Evolutionary conservation across 2,888 invertebrate genomes (phyloP).

Genomic region (Drosophila nigritarsus): DNA sequence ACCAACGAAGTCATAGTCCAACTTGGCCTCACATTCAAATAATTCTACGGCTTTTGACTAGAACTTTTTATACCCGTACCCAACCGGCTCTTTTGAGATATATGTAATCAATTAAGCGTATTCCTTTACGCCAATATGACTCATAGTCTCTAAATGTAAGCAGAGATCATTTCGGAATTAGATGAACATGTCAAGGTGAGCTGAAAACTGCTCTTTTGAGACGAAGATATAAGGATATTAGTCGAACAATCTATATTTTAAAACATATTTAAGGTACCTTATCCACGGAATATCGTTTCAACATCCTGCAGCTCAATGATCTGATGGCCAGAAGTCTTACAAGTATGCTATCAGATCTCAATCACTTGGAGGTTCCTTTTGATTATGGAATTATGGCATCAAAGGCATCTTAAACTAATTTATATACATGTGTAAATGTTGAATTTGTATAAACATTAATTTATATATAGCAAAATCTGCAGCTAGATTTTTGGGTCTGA

Average conservation of each 20-base stretch:
- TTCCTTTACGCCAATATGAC: not conserved
- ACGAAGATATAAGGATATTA: not conserved
- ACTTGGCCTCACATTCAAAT: conserved; percentile 22
- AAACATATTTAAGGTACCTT: too few relatives aligned
- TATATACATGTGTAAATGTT: not conserved
- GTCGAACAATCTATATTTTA: not conserved
- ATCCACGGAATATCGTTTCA: not conserved
- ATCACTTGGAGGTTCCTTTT: not conserved
- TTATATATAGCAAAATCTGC: not conserved
- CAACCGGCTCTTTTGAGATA: not conserved
- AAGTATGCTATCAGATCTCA: not conserved
- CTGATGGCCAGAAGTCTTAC: not conserved
- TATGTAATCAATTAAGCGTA: not conserved
- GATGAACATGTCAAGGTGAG: not conserved
- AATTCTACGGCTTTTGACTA: conserved; percentile 31
- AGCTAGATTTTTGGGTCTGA: not conserved
- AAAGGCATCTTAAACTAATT: not conserved
- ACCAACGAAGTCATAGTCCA: conserved; percentile 34
- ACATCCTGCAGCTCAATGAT: not conserved
- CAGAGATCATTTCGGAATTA: not conserved
- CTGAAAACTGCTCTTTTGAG: not conserved
- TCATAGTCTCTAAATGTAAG: not conserved
- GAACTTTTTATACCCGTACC: conserved; percentile 27
- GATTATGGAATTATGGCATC: not conserved
- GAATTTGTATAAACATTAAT: too few relatives aligned